These are phyloP conservation scores for Salmo trutta DNA, from an alignment of 2,797 vertebrate genomes.

Conservation along the genomic window DNA sequence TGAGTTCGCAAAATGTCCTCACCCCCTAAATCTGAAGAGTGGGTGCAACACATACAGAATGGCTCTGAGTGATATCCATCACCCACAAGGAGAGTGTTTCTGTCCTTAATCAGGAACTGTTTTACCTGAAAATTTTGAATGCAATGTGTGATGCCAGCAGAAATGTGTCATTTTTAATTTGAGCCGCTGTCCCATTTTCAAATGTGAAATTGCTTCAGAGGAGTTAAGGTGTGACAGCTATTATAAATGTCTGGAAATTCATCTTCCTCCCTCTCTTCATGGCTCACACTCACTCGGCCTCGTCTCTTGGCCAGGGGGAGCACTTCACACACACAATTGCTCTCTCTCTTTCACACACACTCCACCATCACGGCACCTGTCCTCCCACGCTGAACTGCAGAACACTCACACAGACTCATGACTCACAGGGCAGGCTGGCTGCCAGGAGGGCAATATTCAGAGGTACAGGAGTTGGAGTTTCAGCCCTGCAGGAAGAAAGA, in stretches of 20 bases:
- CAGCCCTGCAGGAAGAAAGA: background rate
- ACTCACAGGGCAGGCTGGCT: constrained; percentile 53
- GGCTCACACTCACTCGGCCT: constrained; percentile 17
- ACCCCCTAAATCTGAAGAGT: background rate
- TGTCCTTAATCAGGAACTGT: constrained; percentile 49
- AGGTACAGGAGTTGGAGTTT: background rate
- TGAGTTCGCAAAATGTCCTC: background rate
- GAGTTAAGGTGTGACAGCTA: constrained; percentile 67
- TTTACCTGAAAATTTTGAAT: constrained; percentile 57
- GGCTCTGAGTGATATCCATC: constrained; percentile 2
- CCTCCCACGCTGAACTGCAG: constrained; percentile 46
- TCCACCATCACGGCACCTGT: constrained; percentile 40
- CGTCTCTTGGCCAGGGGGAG: constrained; percentile 32
- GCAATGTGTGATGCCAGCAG: constrained; percentile 57
- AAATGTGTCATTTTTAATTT: constrained; percentile 71
- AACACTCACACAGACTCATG: constrained; percentile 50
- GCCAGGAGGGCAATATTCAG: constrained; percentile 44
- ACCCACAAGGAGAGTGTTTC: constrained; percentile 18
- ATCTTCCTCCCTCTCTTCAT: constrained; percentile 55
- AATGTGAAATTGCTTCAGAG: constrained; percentile 64
- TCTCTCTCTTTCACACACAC: constrained; percentile 3
- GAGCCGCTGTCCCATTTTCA: constrained; percentile 58
- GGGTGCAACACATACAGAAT: background rate
- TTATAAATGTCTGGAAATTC: constrained; percentile 70
- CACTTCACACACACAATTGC: constrained; percentile 26